These are phyloP conservation scores for Pogonomyrmex californicus DNA, from an alignment of 1,140 invertebrate species.

Conservation along the genomic window DNA sequence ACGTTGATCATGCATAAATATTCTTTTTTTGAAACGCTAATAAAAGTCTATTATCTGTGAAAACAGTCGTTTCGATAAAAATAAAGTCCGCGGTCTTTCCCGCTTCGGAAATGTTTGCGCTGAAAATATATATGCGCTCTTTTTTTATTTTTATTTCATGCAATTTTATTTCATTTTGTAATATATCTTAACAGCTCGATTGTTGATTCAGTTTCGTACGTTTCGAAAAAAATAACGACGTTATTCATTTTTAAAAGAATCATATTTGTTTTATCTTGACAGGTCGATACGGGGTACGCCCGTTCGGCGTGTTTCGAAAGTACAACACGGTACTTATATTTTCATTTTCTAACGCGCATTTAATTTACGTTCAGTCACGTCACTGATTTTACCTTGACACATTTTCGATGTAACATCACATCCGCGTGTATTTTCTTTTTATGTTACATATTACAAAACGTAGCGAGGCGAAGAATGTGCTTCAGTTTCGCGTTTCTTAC, in stretches of 20 bases:
- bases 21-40: neutral
- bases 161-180: constrained; percentile 24
- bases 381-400: neutral
- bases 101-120: neutral
- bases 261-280: neutral
- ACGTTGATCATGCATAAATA: constrained; percentile 13
- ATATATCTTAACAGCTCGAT: neutral
- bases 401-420: neutral
- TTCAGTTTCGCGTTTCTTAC: neutral
- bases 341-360: constrained; percentile 4
- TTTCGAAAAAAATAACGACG: constrained; percentile 7
- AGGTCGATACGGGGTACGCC: neutral
- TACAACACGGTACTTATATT: neutral
- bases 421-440: neutral
- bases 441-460: neutral
- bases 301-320: neutral
- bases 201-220: neutral
- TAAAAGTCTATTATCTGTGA: constrained; percentile 19
- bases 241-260: constrained; percentile 14
- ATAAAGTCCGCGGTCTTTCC: neutral
- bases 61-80: neutral
- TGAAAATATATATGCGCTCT: neutral
- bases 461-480: no score
- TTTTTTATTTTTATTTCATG: neutral
- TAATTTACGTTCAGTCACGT: neutral